A percentile compares a stretch with the other conserved stretches of the same genome.
phyloP scores from a whole-genome alignment of 2,797 vertebrate species.

The Hydrolagus colliei region DNA sequence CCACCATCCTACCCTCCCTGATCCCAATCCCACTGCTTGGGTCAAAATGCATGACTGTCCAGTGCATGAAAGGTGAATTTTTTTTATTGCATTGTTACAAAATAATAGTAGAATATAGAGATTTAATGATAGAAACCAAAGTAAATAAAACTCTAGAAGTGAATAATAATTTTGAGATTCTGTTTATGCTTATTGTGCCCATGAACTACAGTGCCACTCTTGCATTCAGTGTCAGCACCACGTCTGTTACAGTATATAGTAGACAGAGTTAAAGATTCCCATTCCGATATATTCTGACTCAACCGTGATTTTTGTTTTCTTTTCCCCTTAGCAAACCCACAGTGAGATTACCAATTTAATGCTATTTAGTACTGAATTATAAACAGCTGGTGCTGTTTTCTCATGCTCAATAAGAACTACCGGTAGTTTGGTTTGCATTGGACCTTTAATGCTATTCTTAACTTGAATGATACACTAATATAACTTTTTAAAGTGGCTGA shows the following conservation, averaged over 20 bases:
- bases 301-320: not conserved
- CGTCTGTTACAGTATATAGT: not conserved
- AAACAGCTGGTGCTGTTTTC: not conserved
- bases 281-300: not conserved
- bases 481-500: not conserved
- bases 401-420: not conserved
- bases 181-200: no score
- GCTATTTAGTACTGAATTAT: not conserved
- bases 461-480: not conserved
- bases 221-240: not conserved
- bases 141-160: not conserved
- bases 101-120: not conserved
- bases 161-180: not conserved
- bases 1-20: no score
- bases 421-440: not conserved
- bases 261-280: not conserved
- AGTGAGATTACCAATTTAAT: not conserved
- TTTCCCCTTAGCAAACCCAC: not conserved
- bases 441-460: not conserved
- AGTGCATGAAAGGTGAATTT: not conserved
- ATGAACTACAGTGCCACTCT: not conserved
- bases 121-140: not conserved
- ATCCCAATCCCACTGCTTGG: no score
- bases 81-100: not conserved
- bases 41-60: no score